Evolutionary conservation across 2,888 invertebrate species (phyloP).

Genomic region (Buathra laborator): DNA sequence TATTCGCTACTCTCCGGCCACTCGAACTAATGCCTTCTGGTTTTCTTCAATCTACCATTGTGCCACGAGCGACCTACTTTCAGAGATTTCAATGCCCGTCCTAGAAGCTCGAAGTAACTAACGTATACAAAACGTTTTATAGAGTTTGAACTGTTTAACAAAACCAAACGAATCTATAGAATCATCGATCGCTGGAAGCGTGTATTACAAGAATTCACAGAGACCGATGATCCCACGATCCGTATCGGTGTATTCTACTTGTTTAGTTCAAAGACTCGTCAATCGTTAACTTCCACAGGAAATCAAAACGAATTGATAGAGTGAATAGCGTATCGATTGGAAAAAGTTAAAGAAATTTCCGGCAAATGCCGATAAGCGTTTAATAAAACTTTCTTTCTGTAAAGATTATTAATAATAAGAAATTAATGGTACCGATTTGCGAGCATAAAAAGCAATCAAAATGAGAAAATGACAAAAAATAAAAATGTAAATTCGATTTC

Average conservation of each 20-base stretch:
- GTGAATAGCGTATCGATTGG: background rate
- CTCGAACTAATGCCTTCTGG: conserved; percentile 24
- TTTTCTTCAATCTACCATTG: conserved; percentile 32
- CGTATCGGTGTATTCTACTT: background rate
- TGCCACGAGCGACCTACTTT: conserved; percentile 32
- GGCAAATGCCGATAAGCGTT: background rate
- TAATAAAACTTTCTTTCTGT: too few relatives aligned
- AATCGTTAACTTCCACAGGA: background rate
- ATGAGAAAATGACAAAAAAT: background rate
- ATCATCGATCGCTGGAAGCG: background rate
- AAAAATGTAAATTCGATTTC: background rate
- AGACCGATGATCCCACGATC: background rate
- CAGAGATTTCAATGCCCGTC: conserved; percentile 54
- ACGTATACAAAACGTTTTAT: background rate
- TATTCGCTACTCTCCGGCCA: background rate
- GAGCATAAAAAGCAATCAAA: background rate
- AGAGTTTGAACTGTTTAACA: background rate
- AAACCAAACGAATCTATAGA: background rate
- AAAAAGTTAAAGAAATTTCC: background rate
- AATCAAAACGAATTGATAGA: background rate
- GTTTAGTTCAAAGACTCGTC: background rate
- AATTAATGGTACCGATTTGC: background rate
- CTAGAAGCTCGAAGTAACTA: background rate
- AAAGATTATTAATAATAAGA: too few relatives aligned
- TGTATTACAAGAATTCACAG: background rate